Conservation (phyloP, 2,113 vertebrate genomes). For the Phalacrocorax pelagicus region DNA sequence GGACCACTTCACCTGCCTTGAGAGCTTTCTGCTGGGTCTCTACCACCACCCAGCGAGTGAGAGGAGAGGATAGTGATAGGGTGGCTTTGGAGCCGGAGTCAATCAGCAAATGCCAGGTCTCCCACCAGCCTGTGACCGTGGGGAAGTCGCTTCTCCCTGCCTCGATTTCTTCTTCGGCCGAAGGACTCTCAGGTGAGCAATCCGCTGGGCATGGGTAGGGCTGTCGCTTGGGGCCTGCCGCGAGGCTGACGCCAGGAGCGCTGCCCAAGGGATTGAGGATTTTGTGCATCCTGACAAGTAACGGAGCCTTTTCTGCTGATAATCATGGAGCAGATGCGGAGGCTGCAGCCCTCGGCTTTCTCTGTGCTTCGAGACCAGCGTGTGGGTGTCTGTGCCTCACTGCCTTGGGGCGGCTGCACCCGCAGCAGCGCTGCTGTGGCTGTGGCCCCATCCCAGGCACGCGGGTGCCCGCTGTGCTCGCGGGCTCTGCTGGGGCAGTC, state of each 20-base stretch:
- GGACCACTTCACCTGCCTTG: background rate
- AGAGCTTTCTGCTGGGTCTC: background rate
- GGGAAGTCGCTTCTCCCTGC: background rate
- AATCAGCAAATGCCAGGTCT: background rate
- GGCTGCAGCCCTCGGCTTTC: background rate
- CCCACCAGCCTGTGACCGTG: no score
- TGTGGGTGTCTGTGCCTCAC: background rate
- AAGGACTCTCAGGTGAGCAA: background rate
- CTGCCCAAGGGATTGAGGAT: background rate
- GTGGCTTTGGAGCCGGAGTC: background rate
- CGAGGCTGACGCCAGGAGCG: background rate
- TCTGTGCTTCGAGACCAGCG: background rate
- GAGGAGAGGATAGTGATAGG: background rate
- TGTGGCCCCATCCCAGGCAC: background rate
- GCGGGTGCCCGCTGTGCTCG: accelerated
- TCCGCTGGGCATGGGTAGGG: background rate
- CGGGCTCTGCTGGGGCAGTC: background rate
- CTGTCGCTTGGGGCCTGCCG: background rate
- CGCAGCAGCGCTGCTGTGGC: background rate
- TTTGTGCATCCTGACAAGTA: background rate
- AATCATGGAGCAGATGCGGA: background rate
- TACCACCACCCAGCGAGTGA: background rate
- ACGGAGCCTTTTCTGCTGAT: no score
- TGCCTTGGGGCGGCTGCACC: background rate
- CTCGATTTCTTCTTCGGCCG: background rate